Percentiles rank a stretch among this genome's conserved stretches.
These are phyloP conservation scores for Harpalus rubripes DNA, from an alignment of 2,888 invertebrate genomes.

Conservation along the genomic window DNA sequence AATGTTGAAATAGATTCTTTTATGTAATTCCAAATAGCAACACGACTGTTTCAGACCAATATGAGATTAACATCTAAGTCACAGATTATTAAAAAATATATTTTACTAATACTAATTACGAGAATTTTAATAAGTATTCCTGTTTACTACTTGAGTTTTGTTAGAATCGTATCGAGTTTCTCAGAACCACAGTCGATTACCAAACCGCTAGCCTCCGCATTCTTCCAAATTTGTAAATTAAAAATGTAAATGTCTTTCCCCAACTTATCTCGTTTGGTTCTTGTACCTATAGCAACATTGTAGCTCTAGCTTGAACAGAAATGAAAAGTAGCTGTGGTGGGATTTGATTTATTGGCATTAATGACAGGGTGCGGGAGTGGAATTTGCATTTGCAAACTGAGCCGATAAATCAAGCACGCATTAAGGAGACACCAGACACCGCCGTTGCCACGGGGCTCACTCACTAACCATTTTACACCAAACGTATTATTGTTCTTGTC, in stretches of 20 bases:
- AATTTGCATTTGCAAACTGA: constrained; percentile 67
- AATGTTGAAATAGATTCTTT: too few species aligned
- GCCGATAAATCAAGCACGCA: constrained; percentile 66
- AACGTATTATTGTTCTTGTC: constrained; percentile 63
- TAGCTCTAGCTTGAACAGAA: neutral
- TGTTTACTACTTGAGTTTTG: too few species aligned
- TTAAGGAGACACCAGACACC: constrained; percentile 61
- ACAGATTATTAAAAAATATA: too few species aligned
- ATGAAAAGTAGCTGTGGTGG: constrained; percentile 63
- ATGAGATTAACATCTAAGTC: too few species aligned
- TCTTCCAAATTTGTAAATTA: neutral
- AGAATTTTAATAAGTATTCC: too few species aligned
- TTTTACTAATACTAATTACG: too few species aligned
- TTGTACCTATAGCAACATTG: neutral
- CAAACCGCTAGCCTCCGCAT: neutral
- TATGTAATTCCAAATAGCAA: too few species aligned
- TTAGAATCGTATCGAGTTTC: neutral
- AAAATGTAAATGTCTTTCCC: neutral
- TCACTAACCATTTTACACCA: constrained; percentile 34
- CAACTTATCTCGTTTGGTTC: neutral
- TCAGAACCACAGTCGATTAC: too few species aligned
- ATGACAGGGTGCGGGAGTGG: constrained; percentile 66
- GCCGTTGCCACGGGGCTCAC: constrained; percentile 61
- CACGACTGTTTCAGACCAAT: too few species aligned
- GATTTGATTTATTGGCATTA: constrained; percentile 65